A percentile compares a stretch with the other conserved stretches of the same genome.
Evolutionary conservation across 2,797 vertebrate genomes (phyloP).

Genomic region (Acanthiza pusilla): DNA sequence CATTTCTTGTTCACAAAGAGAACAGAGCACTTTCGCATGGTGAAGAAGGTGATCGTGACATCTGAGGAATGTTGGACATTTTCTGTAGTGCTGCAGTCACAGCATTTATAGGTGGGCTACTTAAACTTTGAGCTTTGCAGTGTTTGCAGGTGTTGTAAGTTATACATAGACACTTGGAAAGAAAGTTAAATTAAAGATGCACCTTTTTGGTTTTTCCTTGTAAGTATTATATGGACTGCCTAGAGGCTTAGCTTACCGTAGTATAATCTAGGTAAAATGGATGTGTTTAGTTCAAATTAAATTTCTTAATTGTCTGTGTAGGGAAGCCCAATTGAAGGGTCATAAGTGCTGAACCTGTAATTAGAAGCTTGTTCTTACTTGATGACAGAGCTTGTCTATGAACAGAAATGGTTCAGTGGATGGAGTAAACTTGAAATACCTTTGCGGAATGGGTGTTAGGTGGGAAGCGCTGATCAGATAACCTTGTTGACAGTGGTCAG

Average conservation of each 20-base stretch:
- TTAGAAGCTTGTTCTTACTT: neutral
- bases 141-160: neutral
- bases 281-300: neutral
- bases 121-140: neutral
- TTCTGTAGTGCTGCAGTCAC: neutral
- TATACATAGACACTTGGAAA: neutral
- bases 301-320: neutral
- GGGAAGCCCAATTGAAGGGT: neutral
- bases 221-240: neutral
- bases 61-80: neutral
- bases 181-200: neutral
- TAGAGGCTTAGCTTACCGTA: neutral
- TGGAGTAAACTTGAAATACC: neutral
- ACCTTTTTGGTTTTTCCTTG: neutral
- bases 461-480: neutral
- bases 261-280: neutral
- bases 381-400: neutral
- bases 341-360: neutral
- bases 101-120: neutral
- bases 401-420: neutral
- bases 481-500: neutral
- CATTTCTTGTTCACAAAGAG: neutral
- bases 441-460: neutral
- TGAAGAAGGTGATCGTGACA: neutral
- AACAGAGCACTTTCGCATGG: neutral